Percentiles rank a stretch among this genome's conserved stretches.
Evolutionary conservation across 2,113 vertebrate species (phyloP).

Genomic region (Hippoglossus stenolepis): DNA sequence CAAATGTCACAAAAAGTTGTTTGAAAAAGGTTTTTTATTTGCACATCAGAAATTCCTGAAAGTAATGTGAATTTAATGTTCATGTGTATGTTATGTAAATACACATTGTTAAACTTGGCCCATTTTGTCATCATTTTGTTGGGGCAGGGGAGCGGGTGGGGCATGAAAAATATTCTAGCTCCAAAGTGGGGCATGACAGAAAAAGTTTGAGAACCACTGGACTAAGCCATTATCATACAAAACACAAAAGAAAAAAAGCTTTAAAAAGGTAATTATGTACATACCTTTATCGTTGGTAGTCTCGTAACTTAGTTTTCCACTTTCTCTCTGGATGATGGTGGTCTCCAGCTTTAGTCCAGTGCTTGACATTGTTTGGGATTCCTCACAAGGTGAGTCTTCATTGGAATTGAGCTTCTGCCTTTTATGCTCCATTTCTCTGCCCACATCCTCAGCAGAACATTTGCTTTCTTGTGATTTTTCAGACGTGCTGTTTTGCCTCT

Average conservation of each 20-base stretch:
- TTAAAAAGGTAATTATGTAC: neutral
- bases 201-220: too few relatives aligned
- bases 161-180: too few relatives aligned
- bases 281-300: slow-evolving; percentile 12
- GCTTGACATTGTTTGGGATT: neutral
- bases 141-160: too few relatives aligned
- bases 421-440: slow-evolving; percentile 5
- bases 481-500: neutral
- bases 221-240: neutral
- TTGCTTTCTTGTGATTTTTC: neutral
- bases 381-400: neutral
- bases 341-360: too few relatives aligned
- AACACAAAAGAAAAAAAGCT: neutral
- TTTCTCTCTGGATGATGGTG: neutral
- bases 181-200: too few relatives aligned
- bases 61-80: too few relatives aligned
- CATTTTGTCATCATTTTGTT: too few relatives aligned
- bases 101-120: too few relatives aligned
- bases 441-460: neutral
- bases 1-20: too few relatives aligned
- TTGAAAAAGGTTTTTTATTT: too few relatives aligned
- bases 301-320: neutral
- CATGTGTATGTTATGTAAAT: too few relatives aligned
- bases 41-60: too few relatives aligned
- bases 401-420: neutral